phyloP scores from a whole-genome alignment of 2,888 invertebrate species.

The Cylloceria caligata region DNA sequence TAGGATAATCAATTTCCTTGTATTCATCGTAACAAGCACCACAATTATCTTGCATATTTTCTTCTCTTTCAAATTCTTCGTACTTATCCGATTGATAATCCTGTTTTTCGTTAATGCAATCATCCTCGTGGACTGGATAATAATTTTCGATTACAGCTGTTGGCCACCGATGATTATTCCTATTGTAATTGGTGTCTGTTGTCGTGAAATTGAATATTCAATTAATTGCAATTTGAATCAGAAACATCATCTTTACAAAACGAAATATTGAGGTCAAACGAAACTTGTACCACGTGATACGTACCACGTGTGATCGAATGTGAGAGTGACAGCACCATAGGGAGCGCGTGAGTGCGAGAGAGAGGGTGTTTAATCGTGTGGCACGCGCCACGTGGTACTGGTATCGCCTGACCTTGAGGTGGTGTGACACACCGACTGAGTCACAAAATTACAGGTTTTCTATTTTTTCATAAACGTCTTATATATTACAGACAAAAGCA shows the following conservation, averaged over 20 bases:
- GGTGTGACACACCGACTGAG: too few relatives aligned
- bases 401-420: too few relatives aligned
- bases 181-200: constrained; percentile 43
- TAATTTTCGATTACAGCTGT: not conserved
- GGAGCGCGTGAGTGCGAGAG: too few relatives aligned
- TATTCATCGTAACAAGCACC: not conserved
- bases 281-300: too few relatives aligned
- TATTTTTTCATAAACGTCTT: too few relatives aligned
- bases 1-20: not conserved
- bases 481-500: too few relatives aligned
- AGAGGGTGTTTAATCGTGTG: too few relatives aligned
- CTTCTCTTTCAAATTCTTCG: constrained; percentile 4
- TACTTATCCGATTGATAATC: constrained; percentile 7
- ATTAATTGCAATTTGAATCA: not conserved
- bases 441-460: too few relatives aligned
- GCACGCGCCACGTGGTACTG: too few relatives aligned
- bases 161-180: constrained; percentile 28
- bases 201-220: not conserved
- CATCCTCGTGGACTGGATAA: not conserved
- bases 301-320: too few relatives aligned
- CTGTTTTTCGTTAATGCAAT: not conserved
- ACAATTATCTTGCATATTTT: not conserved
- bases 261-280: not conserved
- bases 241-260: not conserved
- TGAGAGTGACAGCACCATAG: too few relatives aligned